These are phyloP conservation scores for Sebastes flavidus DNA, from an alignment of 2,797 vertebrate species.

Conservation along the genomic window DNA sequence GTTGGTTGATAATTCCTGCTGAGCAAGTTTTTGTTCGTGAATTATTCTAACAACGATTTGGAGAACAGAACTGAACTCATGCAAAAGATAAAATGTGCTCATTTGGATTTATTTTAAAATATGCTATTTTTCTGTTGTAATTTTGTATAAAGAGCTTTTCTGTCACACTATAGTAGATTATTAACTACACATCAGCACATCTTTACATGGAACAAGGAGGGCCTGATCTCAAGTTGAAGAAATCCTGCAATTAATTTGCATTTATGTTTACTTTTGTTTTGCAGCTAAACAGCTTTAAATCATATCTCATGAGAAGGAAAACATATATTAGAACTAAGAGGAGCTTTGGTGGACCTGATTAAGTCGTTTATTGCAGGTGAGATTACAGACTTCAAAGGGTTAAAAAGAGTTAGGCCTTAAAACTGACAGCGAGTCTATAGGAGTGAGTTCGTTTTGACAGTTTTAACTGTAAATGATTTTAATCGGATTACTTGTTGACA, in stretches of 20 bases:
- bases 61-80: neutral
- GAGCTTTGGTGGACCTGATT: neutral
- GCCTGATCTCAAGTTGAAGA: neutral
- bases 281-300: neutral
- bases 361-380: no score
- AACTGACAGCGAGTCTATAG: neutral
- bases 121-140: no score
- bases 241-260: neutral
- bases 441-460: neutral
- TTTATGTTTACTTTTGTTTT: neutral
- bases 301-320: neutral
- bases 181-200: neutral
- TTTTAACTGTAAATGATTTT: neutral
- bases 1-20: neutral
- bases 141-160: neutral
- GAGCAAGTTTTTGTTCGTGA: neutral
- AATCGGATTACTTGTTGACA: neutral
- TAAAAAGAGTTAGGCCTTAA: neutral
- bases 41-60: neutral
- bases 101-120: neutral
- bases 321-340: neutral
- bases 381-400: neutral
- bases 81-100: neutral
- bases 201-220: neutral
- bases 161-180: neutral